Evolutionary conservation across 1,140 invertebrate species (phyloP).

Genomic region (Listronotus bonariensis): DNA sequence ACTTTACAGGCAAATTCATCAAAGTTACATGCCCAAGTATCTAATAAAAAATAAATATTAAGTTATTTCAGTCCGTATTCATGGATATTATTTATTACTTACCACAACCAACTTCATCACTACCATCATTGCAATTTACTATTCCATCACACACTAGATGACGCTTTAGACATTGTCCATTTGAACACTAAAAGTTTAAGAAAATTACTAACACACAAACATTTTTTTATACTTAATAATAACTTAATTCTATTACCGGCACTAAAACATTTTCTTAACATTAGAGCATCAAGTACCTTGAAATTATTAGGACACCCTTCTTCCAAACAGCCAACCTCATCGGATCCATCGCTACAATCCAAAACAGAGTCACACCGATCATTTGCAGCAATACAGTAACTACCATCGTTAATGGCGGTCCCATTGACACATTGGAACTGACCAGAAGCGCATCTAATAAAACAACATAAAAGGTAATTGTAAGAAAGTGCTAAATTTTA

Average conservation of each 20-base stretch:
- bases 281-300: constrained; percentile 52
- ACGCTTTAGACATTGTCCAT: constrained; percentile 72
- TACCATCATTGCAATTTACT: constrained; percentile 70
- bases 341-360: constrained; percentile 68
- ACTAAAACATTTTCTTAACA: background rate
- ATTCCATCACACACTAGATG: constrained; percentile 76
- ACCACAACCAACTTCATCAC: constrained; percentile 71
- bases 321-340: constrained; percentile 64
- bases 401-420: constrained; percentile 62
- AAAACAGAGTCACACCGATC: constrained; percentile 66
- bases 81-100: constrained; percentile 49
- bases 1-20: constrained; percentile 63
- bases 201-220: no score
- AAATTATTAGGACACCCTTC: constrained; percentile 66
- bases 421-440: constrained; percentile 68
- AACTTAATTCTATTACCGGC: no score
- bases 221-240: no score
- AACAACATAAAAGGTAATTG: no score
- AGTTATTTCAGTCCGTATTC: no score
- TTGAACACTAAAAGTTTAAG: constrained; percentile 61
- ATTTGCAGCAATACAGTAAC: constrained; percentile 61
- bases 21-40: constrained; percentile 62
- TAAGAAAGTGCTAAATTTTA: no score
- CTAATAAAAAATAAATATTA: constrained; percentile 43
- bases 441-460: constrained; percentile 59